phyloP scores from a whole-genome alignment of 2,888 invertebrate genomes.

The Andrena fulva region DNA sequence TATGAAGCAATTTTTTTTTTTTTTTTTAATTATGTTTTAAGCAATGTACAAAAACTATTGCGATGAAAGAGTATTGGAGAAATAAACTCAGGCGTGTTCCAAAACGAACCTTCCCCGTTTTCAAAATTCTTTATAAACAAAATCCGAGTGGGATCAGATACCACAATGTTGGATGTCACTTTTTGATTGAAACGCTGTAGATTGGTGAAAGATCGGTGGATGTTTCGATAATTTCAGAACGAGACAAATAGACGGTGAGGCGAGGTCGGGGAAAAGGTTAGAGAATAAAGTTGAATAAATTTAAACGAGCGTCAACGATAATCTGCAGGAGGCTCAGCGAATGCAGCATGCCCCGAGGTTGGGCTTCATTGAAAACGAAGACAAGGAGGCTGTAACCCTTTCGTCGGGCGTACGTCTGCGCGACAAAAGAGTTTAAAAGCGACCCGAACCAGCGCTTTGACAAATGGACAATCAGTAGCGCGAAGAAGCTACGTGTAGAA shows the following conservation, averaged over 20 bases:
- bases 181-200: too few species aligned
- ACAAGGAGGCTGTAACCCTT: constrained; percentile 61
- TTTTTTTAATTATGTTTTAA: too few species aligned
- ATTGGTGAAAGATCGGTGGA: too few species aligned
- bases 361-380: constrained; percentile 56
- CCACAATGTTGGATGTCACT: too few species aligned
- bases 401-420: constrained; percentile 48
- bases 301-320: constrained; percentile 3
- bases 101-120: too few species aligned
- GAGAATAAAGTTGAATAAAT: constrained; percentile 15
- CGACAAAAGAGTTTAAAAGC: constrained; percentile 66
- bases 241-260: not conserved
- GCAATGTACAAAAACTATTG: too few species aligned
- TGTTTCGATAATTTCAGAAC: not conserved
- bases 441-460: constrained; percentile 54
- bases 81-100: too few species aligned
- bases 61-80: too few species aligned
- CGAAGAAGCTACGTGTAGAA: constrained; percentile 58
- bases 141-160: too few species aligned
- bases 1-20: too few species aligned
- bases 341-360: constrained; percentile 17
- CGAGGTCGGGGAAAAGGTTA: not conserved
- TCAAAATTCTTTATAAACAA: too few species aligned
- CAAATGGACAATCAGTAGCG: constrained; percentile 70
- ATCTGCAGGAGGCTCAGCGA: not conserved